Evolutionary conservation across 2,888 invertebrate genomes (phyloP), one percentile per base, ranked within the genome.

Genomic region (Phorcus lineatus): DNA sequence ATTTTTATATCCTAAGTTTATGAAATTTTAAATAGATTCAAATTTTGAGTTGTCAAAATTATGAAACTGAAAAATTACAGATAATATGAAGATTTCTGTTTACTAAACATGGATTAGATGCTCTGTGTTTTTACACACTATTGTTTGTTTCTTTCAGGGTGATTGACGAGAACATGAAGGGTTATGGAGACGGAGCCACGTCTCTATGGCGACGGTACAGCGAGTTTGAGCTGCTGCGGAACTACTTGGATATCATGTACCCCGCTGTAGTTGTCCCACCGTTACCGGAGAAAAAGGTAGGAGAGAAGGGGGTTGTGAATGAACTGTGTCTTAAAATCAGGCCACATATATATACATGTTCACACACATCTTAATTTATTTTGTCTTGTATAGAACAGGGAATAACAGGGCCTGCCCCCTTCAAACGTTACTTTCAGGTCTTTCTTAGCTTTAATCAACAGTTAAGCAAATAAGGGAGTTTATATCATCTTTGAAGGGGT

Each of bases 251-350:
- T 90, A 94, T 96, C 47, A 95, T 95, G 52, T 97, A 96, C 93
- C 96, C 96, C n/a, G 96, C 96, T 91, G 94, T 96, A 76, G 95
- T 97, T 17, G 94, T 97, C 87, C 97, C 97, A 28, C 96, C 97
- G 0, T 92, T 97, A 79, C 97, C 97, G 1, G 97, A 97, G 88
- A 97, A 97, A 92, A 94, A 95, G 91, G 93, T 92, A 81, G 28
- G 84, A 81, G 28, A n/a, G 7, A 36, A 36, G 36, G 36, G 36
- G 4, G 3, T 7, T 6, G 36, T 36, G 36, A 6, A 6, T 31
- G 17, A n/a, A 67, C 2, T 24, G 6, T 6, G 2, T 67, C 7
- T 36, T 36, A 36, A 7, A 6, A 3, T 6, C 36, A 36, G 36
- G 4, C 55, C 3, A 4, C n/a, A n/a, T 55, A 19, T 6, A 22